phyloP scores from a whole-genome alignment of 2,797 vertebrate genomes.

The Atherinosoma microstoma region DNA sequence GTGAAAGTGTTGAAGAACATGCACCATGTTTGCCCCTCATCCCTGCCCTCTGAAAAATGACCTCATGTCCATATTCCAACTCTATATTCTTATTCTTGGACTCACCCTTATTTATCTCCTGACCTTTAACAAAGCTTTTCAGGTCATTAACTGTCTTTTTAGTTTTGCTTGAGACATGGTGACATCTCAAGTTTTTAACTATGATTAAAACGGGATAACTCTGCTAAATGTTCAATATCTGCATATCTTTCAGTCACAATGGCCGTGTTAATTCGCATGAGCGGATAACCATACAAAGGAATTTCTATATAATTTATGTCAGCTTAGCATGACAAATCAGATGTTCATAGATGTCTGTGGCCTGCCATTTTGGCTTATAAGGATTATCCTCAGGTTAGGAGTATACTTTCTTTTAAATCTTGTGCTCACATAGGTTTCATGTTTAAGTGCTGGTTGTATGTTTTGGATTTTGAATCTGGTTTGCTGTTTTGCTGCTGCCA shows the following conservation, averaged over 20 bases:
- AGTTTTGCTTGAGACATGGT: neutral
- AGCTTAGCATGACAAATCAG: neutral
- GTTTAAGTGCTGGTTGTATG: neutral
- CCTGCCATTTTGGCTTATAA: neutral
- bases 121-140: neutral
- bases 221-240: too few relatives aligned
- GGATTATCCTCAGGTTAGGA: neutral
- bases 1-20: neutral
- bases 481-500: neutral
- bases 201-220: too few relatives aligned
- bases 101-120: too few relatives aligned
- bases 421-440: too few relatives aligned
- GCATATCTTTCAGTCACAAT: too few relatives aligned
- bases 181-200: neutral
- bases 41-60: too few relatives aligned
- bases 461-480: neutral
- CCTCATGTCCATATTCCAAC: neutral
- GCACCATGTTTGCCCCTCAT: too few relatives aligned
- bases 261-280: too few relatives aligned
- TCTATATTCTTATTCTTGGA: too few relatives aligned
- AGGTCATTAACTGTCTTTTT: neutral
- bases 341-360: neutral
- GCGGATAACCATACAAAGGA: too few relatives aligned
- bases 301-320: too few relatives aligned
- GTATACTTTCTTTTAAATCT: too few relatives aligned